Conservation (phyloP, 1,140 invertebrate species). For the Caenorhabditis tropicalis region DNA sequence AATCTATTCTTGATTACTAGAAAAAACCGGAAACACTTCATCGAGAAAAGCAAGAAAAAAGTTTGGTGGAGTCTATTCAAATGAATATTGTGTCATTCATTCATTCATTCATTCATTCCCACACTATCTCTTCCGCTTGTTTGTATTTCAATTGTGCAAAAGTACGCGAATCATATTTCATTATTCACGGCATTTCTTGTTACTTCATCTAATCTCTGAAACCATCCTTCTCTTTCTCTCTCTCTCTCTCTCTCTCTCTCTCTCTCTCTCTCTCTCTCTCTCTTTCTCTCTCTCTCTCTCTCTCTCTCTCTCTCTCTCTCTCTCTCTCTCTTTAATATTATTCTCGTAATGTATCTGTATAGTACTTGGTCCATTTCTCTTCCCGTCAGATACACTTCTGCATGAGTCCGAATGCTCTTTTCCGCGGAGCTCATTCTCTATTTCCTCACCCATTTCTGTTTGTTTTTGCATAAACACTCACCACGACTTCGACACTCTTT, state of each 20-base stretch:
- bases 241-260: too few relatives aligned
- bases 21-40: constrained; percentile 19
- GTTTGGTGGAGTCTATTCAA: constrained; percentile 19
- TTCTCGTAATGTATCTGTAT: not conserved
- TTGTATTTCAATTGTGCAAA: not conserved
- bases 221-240: too few relatives aligned
- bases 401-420: constrained; percentile 12
- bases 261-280: too few relatives aligned
- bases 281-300: too few relatives aligned
- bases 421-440: constrained; percentile 18
- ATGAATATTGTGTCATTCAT: not conserved
- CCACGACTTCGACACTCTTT: constrained; percentile 39
- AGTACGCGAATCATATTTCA: not conserved
- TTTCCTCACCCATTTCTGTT: constrained; percentile 27
- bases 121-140: not conserved
- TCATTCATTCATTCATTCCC: not conserved
- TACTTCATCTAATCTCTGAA: not conserved
- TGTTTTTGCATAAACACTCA: constrained; percentile 44
- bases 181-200: not conserved
- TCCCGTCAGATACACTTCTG: constrained; percentile 22
- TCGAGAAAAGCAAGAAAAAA: not conserved
- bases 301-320: too few relatives aligned
- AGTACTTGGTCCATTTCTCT: not conserved
- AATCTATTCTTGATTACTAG: constrained; percentile 11
- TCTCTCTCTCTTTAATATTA: not conserved